These are phyloP conservation scores for Pocillopora grandis DNA, from an alignment of 92 coral and sea anemone genomes.

Conservation along the genomic window DNA sequence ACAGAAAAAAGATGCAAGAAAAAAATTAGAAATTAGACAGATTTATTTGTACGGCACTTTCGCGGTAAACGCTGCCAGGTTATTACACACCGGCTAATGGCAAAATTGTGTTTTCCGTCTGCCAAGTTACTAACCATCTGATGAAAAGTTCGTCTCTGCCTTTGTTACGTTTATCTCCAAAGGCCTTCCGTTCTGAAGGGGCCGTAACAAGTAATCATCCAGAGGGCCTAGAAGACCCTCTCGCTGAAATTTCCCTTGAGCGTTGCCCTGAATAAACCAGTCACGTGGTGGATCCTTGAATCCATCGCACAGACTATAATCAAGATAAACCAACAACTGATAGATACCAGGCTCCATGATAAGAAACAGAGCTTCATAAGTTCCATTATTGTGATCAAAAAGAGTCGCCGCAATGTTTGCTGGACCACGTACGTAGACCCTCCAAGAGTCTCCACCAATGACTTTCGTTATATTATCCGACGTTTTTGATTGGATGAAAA, in stretches of 20 bases:
- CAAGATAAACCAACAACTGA: slow-evolving; percentile 38
- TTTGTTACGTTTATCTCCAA: slow-evolving; percentile 44
- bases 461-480: slow-evolving; percentile 49
- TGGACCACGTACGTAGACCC: slow-evolving; percentile 58
- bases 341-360: slow-evolving; percentile 69
- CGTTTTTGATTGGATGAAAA: slow-evolving; percentile 60
- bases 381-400: slow-evolving; percentile 62
- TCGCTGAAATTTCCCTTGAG: slow-evolving; percentile 70
- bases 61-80: too few species aligned
- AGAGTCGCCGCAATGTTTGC: slow-evolving; percentile 63
- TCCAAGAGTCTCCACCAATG: slow-evolving; percentile 73
- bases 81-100: too few species aligned
- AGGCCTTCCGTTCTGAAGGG: slow-evolving; percentile 43
- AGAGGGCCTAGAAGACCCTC: slow-evolving; percentile 57
- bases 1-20: background rate
- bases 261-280: slow-evolving; percentile 77
- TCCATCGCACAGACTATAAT: slow-evolving; percentile 73
- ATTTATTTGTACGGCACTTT: too few species aligned
- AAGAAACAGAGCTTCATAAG: slow-evolving; percentile 69
- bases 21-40: too few species aligned
- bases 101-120: too few species aligned
- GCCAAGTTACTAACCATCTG: background rate
- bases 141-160: background rate
- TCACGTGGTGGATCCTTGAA: slow-evolving; percentile 66
- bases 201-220: slow-evolving; percentile 34